These are phyloP conservation scores for Orchestes rusci DNA, from an alignment of 2,888 invertebrate genomes.

Conservation along the genomic window DNA sequence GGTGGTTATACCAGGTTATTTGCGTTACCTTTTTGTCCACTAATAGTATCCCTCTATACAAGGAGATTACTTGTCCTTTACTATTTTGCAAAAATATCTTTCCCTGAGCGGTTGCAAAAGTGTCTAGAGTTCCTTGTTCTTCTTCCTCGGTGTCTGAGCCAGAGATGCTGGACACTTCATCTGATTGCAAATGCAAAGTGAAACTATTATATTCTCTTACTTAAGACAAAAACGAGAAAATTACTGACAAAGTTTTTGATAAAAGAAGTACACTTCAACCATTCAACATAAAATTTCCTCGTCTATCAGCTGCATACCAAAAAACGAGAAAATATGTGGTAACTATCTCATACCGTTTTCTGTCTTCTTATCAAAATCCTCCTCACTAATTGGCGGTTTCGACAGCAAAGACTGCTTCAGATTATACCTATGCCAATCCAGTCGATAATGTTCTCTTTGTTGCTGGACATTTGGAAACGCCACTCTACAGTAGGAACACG, in stretches of 20 bases:
- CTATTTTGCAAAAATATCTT: conserved; percentile 68
- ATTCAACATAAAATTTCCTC: neutral
- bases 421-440: conserved; percentile 82
- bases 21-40: conserved; percentile 59
- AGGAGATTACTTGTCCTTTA: conserved; percentile 61
- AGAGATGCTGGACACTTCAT: conserved; percentile 59
- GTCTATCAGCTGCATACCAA: neutral
- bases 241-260: too few species aligned
- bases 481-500: conserved; percentile 50
- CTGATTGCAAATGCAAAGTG: too few species aligned
- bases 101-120: conserved; percentile 48
- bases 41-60: conserved; percentile 66
- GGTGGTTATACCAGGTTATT: neutral
- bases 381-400: conserved; percentile 49
- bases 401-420: conserved; percentile 64
- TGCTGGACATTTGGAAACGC: conserved; percentile 52
- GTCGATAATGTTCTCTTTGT: conserved; percentile 69
- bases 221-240: neutral
- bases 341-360: conserved; percentile 35
- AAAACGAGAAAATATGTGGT: neutral
- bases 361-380: conserved; percentile 49
- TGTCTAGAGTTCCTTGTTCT: conserved; percentile 40
- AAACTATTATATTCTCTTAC: neutral
- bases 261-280: neutral
- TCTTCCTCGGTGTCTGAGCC: conserved; percentile 52